These are phyloP conservation scores for Stratiolaelaps scimitus DNA, from an alignment of 1,140 invertebrate species.

Conservation along the genomic window DNA sequence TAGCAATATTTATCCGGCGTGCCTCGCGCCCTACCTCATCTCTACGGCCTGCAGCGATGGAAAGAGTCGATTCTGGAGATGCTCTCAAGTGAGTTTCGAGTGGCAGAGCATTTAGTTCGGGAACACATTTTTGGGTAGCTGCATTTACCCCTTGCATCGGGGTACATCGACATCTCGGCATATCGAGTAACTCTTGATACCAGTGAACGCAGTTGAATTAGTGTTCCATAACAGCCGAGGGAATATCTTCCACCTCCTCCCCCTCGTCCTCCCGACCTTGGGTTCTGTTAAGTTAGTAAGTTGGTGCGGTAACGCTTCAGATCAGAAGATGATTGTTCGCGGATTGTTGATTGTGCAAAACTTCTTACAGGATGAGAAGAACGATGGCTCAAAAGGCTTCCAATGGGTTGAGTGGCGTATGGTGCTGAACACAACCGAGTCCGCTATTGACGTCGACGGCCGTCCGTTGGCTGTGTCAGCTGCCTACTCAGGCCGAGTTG, in stretches of 20 bases:
- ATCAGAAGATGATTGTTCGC: too few species aligned
- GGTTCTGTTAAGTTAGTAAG: too few species aligned
- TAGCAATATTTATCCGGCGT: constrained; percentile 95
- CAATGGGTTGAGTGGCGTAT: constrained; percentile 39
- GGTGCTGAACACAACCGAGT: constrained; percentile 35
- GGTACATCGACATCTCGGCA: too few species aligned
- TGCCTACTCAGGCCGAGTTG: constrained; percentile 89
- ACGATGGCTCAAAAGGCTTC: constrained; percentile 32
- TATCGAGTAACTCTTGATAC: too few species aligned
- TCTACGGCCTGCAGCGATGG: constrained; percentile 85
- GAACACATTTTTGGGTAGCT: neutral
- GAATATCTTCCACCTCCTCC: too few species aligned
- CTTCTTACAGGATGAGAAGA: constrained; percentile 20
- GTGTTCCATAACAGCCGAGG: too few species aligned
- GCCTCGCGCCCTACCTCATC: constrained; percentile 87
- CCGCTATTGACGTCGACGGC: constrained; percentile 35
- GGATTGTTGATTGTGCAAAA: constrained; percentile 31
- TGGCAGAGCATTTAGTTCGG: too few species aligned
- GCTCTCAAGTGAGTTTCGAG: neutral
- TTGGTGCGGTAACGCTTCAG: too few species aligned
- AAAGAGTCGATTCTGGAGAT: constrained; percentile 22
- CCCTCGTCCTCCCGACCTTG: too few species aligned
- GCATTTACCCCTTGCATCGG: neutral
- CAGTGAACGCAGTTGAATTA: too few species aligned
- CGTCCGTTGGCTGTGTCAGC: constrained; percentile 78